Evolutionary conservation across 2,888 invertebrate species (phyloP).

Genomic region (Amorpha juglandis): DNA sequence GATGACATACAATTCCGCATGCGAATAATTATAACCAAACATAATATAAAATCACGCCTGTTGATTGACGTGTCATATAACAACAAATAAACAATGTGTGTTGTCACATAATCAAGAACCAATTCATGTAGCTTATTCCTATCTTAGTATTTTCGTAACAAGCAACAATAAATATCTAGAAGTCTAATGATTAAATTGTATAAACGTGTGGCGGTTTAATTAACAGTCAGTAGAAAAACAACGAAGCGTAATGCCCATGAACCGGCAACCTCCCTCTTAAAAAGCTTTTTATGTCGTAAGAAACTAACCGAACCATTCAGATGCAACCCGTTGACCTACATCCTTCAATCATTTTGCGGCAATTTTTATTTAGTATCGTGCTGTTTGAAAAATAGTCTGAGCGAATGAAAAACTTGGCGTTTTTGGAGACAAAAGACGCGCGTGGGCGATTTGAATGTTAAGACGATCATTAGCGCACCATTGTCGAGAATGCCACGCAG

Average conservation of each 20-base stretch:
- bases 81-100: not conserved
- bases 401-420: constrained; percentile 68
- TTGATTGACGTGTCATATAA: not conserved
- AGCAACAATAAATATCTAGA: constrained; percentile 12
- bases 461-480: constrained; percentile 78
- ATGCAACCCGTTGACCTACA: constrained; percentile 72
- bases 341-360: constrained; percentile 68
- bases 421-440: constrained; percentile 77
- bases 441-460: constrained; percentile 81
- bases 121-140: constrained; percentile 1
- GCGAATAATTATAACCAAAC: not conserved
- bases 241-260: constrained; percentile 56
- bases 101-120: not conserved
- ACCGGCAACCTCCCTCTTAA: constrained; percentile 56
- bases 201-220: constrained; percentile 47
- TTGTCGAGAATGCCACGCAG: constrained; percentile 72
- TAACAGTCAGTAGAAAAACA: constrained; percentile 61
- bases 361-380: constrained; percentile 63
- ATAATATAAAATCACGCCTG: not conserved
- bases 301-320: constrained; percentile 48
- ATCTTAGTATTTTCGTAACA: not conserved
- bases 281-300: constrained; percentile 58
- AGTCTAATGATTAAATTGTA: constrained; percentile 20
- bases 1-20: no score
- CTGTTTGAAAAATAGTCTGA: constrained; percentile 75